Percentiles rank a stretch among this genome's conserved stretches.
phyloP scores from a whole-genome alignment of 2,113 vertebrate genomes.

The Amphiprion ocellaris region DNA sequence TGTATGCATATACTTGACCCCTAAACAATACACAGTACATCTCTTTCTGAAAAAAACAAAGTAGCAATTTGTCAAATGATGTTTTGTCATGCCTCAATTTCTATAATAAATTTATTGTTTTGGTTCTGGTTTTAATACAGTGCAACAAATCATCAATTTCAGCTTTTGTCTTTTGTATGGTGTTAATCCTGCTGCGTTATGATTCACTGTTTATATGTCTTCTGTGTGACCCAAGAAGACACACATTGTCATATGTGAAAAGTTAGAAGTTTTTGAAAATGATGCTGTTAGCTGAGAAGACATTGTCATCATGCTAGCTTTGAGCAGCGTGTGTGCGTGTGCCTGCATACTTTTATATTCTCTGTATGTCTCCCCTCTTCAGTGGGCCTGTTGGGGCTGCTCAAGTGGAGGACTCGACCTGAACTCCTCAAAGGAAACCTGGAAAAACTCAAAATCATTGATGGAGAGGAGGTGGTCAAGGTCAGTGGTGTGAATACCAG shows the following conservation, averaged over 20 bases:
- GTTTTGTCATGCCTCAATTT: too few species aligned
- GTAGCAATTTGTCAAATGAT: too few species aligned
- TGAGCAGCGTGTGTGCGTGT: not conserved
- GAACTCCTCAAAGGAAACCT: slow-evolving; percentile 94
- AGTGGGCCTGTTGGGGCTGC: slow-evolving; percentile 95
- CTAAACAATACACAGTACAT: too few species aligned
- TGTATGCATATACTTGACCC: too few species aligned
- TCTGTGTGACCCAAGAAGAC: not conserved
- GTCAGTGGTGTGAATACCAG: slow-evolving; percentile 75
- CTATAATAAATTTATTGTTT: too few species aligned
- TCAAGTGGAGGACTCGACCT: slow-evolving; percentile 97
- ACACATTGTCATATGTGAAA: not conserved
- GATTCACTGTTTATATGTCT: not conserved
- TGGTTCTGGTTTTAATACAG: too few species aligned
- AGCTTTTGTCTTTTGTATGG: too few species aligned
- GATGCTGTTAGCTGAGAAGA: not conserved
- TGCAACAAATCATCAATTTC: too few species aligned
- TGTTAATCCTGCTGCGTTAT: too few species aligned
- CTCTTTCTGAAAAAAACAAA: too few species aligned
- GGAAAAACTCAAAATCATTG: slow-evolving; percentile 95
- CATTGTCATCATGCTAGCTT: not conserved
- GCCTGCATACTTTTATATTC: not conserved
- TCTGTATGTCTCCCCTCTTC: slow-evolving; percentile 33
- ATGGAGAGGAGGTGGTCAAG: slow-evolving; percentile 99
- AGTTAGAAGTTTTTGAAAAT: not conserved